phyloP scores from a whole-genome alignment of 2,113 vertebrate species.

The Chaenocephalus aceratus region DNA sequence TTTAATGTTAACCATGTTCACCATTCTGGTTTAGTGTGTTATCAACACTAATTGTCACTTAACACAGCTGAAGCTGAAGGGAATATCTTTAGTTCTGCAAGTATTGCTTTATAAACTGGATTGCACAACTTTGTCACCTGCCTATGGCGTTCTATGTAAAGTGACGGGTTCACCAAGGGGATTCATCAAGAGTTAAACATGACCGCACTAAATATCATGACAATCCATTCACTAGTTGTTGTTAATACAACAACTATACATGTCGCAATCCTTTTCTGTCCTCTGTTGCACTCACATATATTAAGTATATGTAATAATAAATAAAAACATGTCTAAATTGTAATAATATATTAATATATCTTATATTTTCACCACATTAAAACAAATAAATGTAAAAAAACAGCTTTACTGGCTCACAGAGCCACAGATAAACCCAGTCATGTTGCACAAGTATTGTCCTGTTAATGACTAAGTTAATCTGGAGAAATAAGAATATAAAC shows the following conservation, averaged over 20 bases:
- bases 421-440: background rate
- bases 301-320: background rate
- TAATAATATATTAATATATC: no score
- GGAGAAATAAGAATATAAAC: background rate
- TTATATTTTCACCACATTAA: background rate
- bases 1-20: no score
- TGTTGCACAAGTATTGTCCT: background rate
- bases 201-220: background rate
- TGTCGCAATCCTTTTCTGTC: background rate
- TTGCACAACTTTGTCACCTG: background rate
- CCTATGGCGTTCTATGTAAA: background rate
- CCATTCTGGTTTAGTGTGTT: no score
- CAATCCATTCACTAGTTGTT: no score
- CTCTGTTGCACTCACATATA: background rate
- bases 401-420: background rate
- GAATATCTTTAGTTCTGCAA: no score
- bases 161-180: background rate
- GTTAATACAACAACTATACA: no score
- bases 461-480: background rate
- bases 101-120: no score
- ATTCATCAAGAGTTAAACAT: background rate
- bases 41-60: no score
- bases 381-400: background rate
- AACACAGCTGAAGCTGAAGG: no score
- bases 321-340: background rate